A percentile compares a stretch with the other conserved stretches of the same genome.
Evolutionary conservation across 1,140 invertebrate species (phyloP).

Genomic region (Zeugodacus cucurbitae): DNA sequence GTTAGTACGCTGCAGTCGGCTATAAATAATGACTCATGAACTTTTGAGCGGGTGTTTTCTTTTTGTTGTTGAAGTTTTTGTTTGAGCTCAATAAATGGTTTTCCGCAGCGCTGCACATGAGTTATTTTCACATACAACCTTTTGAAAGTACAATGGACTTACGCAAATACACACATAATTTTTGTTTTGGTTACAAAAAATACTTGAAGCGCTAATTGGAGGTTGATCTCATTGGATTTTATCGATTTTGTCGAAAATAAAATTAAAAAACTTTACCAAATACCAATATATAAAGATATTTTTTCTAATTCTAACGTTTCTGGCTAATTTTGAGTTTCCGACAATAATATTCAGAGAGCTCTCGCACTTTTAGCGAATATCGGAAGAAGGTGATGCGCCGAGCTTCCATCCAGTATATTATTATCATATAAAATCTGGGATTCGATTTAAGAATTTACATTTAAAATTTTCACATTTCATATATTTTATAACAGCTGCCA

Average conservation of each 20-base stretch:
- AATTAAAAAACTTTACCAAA: too few species aligned
- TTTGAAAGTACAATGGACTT: background rate
- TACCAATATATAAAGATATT: too few species aligned
- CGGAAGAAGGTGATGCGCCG: too few species aligned
- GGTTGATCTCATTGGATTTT: background rate
- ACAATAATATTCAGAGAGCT: too few species aligned
- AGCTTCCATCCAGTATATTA: too few species aligned
- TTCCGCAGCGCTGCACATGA: background rate
- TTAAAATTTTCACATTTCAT: too few species aligned
- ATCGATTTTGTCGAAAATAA: background rate
- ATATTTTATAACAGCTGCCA: too few species aligned
- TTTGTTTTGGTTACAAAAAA: background rate
- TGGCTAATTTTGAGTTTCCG: too few species aligned
- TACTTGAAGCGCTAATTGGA: background rate
- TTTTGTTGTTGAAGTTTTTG: background rate
- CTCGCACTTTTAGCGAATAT: too few species aligned
- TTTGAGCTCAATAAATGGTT: background rate
- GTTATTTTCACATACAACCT: background rate
- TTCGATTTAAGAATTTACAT: too few species aligned
- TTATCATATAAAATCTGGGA: too few species aligned
- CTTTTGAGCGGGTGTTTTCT: background rate
- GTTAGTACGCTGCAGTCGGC: background rate
- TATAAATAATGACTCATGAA: slow-evolving; percentile 3
- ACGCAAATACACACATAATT: background rate
- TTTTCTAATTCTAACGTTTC: too few species aligned